These are phyloP conservation scores for Nemotelus nigrinus DNA, from an alignment of 2,888 invertebrate genomes.

Conservation along the genomic window DNA sequence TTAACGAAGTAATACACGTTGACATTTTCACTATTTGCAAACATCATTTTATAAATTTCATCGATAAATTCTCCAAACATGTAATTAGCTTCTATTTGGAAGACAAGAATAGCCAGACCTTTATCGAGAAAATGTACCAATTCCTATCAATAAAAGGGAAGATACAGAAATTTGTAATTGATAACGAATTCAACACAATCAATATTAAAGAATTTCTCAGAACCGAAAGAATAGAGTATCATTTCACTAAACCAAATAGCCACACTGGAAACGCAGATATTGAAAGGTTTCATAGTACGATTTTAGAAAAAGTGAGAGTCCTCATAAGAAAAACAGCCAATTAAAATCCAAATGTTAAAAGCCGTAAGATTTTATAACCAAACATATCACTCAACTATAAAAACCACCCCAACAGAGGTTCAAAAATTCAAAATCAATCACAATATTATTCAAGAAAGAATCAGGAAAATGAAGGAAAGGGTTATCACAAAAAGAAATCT, in stretches of 20 bases:
- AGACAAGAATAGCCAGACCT: conserved; percentile 24
- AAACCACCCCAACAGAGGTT: conserved; percentile 42
- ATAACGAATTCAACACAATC: conserved; percentile 14
- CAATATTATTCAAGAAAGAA: neutral
- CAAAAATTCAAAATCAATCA: conserved; percentile 24
- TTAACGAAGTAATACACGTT: conserved; percentile 35
- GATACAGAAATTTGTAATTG: neutral
- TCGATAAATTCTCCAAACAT: conserved; percentile 43
- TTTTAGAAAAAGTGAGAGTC: too few relatives aligned
- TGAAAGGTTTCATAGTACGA: neutral
- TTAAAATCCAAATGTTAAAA: conserved; percentile 25
- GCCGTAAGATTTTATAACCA: conserved; percentile 20
- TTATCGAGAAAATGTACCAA: conserved; percentile 32
- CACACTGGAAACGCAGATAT: conserved; percentile 12
- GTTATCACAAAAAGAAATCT: conserved; percentile 7
- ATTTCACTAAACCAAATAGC: neutral
- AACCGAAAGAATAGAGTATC: neutral
- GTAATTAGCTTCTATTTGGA: conserved; percentile 22
- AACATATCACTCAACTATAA: conserved; percentile 27
- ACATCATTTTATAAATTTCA: conserved; percentile 41
- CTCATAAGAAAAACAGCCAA: conserved; percentile 37
- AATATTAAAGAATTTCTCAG: neutral
- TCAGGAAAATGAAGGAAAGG: neutral
- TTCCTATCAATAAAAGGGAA: conserved; percentile 26
- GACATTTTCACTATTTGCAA: conserved; percentile 30